Evolutionary conservation across 2,888 invertebrate species (phyloP), one percentile per base, ranked within the genome.

Genomic region (Rhopalosiphum nymphaeae): DNA sequence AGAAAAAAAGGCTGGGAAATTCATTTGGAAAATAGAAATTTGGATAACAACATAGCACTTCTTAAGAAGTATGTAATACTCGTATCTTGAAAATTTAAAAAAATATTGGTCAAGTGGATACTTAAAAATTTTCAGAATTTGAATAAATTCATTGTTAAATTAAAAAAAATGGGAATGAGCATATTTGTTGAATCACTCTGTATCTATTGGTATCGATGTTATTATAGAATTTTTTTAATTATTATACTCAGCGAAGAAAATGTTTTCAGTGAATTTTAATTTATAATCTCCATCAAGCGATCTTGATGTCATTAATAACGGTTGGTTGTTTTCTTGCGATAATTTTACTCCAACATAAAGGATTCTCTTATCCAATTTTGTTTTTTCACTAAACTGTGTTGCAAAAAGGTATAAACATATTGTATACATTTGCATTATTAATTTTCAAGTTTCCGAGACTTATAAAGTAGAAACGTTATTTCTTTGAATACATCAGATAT

Each of bases 391-490:
- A n/a, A 46, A 44, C 44, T 29, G 67, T 29, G n/a, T 53, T 13
- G 16, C 26, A 84, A 42, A 42, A 56, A 91, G 84, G 42, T 85
- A 49, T 36, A 78, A 49, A 67, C 49, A 67, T 25, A 49, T 49
- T 78, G n/a, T 91, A 49, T 36, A 42, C 57, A 89, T 89, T 89
- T 84, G 61, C 53, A 56, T 91, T 84, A 53, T 84, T 91, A 91
- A 85, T 85, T 29, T 56, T 84, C 56, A 42, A 85, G 91, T 84
- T 84, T 29, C 29, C 42, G 42, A 91, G 84, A 91, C 91, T 91
- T 84, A 84, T 29, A 89, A 89, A 21, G 78, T 21, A 36, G 21
- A 78, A 78, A 78, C 78, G 78, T 78, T 13, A n/a, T 78, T 78
- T 78, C 21, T 78, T 78, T 78, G 36, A 78, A 78, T 21, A 78